phyloP scores from a whole-genome alignment of 2,888 invertebrate genomes.

The Hartigia nigra region DNA sequence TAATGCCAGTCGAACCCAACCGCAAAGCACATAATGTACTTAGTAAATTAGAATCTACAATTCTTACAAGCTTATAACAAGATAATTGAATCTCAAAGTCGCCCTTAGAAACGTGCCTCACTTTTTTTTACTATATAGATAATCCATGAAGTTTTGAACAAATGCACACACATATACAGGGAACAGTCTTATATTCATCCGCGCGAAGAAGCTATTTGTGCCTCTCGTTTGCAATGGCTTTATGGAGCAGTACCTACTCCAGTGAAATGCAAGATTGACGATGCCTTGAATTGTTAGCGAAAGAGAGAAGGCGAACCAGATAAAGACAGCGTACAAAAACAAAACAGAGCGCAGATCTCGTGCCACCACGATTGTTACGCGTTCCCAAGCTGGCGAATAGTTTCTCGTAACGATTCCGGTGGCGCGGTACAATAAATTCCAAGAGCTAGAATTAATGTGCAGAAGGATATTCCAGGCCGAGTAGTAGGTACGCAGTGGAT shows the following conservation, averaged over 20 bases:
- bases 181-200: background rate
- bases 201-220: background rate
- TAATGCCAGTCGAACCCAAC: background rate
- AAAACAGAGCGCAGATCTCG: background rate
- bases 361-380: background rate
- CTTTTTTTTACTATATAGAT: background rate
- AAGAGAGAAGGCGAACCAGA: background rate
- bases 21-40: background rate
- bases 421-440: constrained; percentile 42
- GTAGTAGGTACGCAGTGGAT: constrained; percentile 29
- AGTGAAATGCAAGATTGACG: background rate
- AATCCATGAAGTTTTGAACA: background rate
- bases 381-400: background rate
- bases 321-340: background rate
- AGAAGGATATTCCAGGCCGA: constrained; percentile 24
- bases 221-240: background rate
- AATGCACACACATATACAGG: background rate
- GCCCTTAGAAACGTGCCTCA: background rate
- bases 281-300: background rate
- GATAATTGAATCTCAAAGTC: background rate
- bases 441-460: constrained; percentile 47
- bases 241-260: background rate
- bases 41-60: background rate
- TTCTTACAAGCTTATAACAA: background rate
- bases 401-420: background rate